Base-by-base conservation (phyloP, 2,797 vertebrate genomes). In the Rallus crepitans region DNA sequence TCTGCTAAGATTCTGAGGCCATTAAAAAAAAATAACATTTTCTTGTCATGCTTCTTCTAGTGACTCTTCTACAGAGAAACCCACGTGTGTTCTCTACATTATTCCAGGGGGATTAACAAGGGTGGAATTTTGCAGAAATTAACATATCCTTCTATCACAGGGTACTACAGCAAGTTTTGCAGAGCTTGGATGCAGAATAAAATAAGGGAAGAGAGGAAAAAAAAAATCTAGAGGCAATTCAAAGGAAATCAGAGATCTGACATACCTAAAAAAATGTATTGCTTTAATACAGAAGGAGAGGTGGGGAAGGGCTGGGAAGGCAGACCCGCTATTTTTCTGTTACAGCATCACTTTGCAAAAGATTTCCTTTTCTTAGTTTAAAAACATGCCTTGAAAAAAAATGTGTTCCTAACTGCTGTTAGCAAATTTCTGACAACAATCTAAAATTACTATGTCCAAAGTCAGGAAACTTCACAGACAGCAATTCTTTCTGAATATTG, bases 401-500 rank as follows among this genome's bases (percentile, higher is more conserved):
- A 48, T 12, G 21, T 23, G 47, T 48, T 48, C 47, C 20, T 48
- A 48, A 48, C 47, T 48, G 11, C 47, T 59, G 42, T 35, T 91
- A 72, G n/a, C 12, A 78, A 18, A 61, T 93, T 90, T 90, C 68
- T 60, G 64, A 42, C 23, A 96, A 82, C 33, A 71, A 48, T 37
- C 64, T 85, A 85, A 94, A 95, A 84, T 75, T 71, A 77, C 35
- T 73, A 48, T 45, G 79, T 47, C 81, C 86, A 75, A 90, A 85
- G 65, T 73, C 52, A 84, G 33, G 48, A 83, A 91, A 57, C 17
- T 80, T 94, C 63, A 76, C 6, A 93, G 50, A 60, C 12, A 89
- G 72, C 10, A 85, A 30, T 47, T 85, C 61, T 55, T 79, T 63
- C 39, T 3, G 4, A 91, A 70, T 76, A 69, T 24, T 52, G n/a